These are phyloP conservation scores for Spisula subtruncata DNA, from an alignment of 2,888 invertebrate genomes.

Conservation along the genomic window DNA sequence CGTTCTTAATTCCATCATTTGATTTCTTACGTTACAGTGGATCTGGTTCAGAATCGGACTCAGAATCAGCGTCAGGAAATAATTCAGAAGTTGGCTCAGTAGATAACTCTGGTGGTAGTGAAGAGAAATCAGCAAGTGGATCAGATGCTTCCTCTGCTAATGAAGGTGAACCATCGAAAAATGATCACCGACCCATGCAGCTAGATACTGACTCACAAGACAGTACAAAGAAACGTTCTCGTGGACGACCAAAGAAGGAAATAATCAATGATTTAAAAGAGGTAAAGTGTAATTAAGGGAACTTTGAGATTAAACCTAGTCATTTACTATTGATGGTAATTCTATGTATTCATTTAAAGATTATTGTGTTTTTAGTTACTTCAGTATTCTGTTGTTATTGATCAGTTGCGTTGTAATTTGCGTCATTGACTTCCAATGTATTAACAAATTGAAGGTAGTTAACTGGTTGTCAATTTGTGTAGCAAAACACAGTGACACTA, in stretches of 20 bases:
- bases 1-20: not conserved
- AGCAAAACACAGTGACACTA: no score
- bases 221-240: constrained; percentile 32
- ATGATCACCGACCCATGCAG: constrained; percentile 39
- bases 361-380: no score
- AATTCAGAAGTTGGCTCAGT: constrained; percentile 63
- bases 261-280: constrained; percentile 78
- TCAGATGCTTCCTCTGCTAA: constrained; percentile 70
- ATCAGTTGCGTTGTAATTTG: no score
- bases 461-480: no score
- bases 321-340: no score
- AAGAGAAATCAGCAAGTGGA: constrained; percentile 66
- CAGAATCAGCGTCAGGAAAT: constrained; percentile 82
- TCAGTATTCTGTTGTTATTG: no score
- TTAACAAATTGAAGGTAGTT: no score
- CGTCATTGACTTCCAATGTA: no score
- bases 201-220: constrained; percentile 62
- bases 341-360: no score
- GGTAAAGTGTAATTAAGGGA: constrained; percentile 54
- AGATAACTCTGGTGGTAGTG: constrained; percentile 63
- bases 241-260: constrained; percentile 72
- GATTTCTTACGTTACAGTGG: constrained; percentile 67
- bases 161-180: constrained; percentile 51
- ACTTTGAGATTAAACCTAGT: no score
- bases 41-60: constrained; percentile 78